These are phyloP conservation scores for Acanthopagrus latus DNA, from an alignment of 2,797 vertebrate species.

Conservation along the genomic window DNA sequence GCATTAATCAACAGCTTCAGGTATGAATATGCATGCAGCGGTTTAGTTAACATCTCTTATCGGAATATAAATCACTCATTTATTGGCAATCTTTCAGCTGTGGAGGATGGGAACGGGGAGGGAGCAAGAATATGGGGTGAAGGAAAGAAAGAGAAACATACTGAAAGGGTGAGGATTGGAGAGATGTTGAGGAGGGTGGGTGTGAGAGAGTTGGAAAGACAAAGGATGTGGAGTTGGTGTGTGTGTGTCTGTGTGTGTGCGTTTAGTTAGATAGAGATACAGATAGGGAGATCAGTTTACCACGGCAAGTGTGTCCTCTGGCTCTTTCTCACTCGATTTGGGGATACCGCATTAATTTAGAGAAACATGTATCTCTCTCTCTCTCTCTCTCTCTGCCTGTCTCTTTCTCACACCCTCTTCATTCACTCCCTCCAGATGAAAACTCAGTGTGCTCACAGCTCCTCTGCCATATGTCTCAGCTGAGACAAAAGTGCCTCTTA, in stretches of 20 bases:
- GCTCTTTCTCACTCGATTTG: constrained; percentile 82
- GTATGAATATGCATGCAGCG: constrained; percentile 83
- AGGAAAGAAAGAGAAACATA: constrained; percentile 70
- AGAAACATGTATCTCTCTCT: constrained; percentile 74
- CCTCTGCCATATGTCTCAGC: constrained; percentile 83
- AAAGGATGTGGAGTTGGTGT: constrained; percentile 70
- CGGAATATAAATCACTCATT: constrained; percentile 84
- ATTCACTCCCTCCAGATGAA: constrained; percentile 78
- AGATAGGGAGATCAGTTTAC: constrained; percentile 79
- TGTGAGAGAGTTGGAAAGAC: constrained; percentile 76
- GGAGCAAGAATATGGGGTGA: constrained; percentile 50
- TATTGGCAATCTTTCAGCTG: constrained; percentile 82
- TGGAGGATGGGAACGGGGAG: constrained; percentile 62
- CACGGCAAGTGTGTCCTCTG: constrained; percentile 80
- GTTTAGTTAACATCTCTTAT: constrained; percentile 85
- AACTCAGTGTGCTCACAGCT: constrained; percentile 78
- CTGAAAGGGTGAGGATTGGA: constrained; percentile 73
- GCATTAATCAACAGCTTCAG: constrained; percentile 80
- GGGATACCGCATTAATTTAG: constrained; percentile 82
- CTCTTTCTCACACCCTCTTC: constrained; percentile 69
- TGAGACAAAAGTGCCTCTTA: constrained; percentile 83
- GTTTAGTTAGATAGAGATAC: constrained; percentile 62
- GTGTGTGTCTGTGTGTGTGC: constrained; percentile 37
- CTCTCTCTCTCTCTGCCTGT: constrained; percentile 20
- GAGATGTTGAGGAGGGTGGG: constrained; percentile 65